Evolutionary conservation across 2,797 vertebrate genomes (phyloP).

Genomic region (Scyliorhinus canicula): DNA sequence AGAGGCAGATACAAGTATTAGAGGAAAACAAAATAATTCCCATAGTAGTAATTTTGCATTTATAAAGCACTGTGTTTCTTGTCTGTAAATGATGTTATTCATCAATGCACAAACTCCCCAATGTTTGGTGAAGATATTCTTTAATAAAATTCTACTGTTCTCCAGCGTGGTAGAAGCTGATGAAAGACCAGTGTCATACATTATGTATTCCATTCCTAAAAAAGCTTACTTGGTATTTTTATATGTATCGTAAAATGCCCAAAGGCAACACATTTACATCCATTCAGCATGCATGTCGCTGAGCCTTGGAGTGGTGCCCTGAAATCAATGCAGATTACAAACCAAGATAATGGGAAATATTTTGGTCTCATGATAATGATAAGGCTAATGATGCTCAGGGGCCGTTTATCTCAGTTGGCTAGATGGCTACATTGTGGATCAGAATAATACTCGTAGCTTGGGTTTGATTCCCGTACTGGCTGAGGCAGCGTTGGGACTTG

Average conservation of each 20-base stretch:
- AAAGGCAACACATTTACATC: neutral
- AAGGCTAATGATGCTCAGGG: neutral
- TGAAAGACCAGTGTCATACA: neutral
- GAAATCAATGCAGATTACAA: neutral
- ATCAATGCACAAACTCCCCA: neutral
- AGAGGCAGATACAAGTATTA: neutral
- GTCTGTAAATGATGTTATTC: conserved; percentile 23
- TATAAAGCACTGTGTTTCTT: neutral
- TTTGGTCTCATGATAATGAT: neutral
- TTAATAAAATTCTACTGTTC: conserved; percentile 30
- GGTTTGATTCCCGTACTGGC: neutral
- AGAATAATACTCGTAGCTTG: neutral
- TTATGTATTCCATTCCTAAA: neutral
- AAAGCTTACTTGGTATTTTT: conserved; percentile 18
- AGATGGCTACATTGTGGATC: neutral
- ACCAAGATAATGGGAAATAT: neutral
- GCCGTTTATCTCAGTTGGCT: neutral
- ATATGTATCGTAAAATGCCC: neutral
- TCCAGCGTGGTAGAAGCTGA: neutral
- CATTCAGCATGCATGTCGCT: neutral
- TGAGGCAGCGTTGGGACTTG: neutral
- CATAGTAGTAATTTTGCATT: conserved; percentile 1
- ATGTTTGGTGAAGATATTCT: neutral
- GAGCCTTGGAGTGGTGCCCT: neutral
- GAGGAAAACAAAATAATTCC: neutral